phyloP scores from a whole-genome alignment of 2,888 invertebrate genomes.

The Cryptus viduatorius region DNA sequence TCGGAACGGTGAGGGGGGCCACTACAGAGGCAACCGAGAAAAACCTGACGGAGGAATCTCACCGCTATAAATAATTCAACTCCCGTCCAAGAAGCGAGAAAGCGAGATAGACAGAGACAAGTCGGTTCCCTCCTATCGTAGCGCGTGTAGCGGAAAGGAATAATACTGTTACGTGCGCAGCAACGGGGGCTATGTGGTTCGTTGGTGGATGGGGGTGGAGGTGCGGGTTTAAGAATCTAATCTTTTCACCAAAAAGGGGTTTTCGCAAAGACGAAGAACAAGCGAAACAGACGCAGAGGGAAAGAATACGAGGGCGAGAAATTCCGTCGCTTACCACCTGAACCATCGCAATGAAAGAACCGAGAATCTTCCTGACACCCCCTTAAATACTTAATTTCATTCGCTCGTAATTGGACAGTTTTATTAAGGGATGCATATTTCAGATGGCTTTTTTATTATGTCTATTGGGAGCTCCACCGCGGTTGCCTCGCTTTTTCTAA shows the following conservation, averaged over 20 bases:
- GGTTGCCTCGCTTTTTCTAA: slow-evolving; percentile 51
- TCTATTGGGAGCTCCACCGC: slow-evolving; percentile 80
- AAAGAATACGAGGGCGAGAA: slow-evolving; percentile 37
- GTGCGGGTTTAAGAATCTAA: slow-evolving; percentile 76
- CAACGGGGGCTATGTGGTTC: slow-evolving; percentile 8
- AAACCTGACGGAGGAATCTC: slow-evolving; percentile 73
- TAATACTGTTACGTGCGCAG: slow-evolving; percentile 25
- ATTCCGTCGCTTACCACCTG: slow-evolving; percentile 64
- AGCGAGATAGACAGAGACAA: slow-evolving; percentile 44
- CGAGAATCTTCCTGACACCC: slow-evolving; percentile 77
- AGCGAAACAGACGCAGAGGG: slow-evolving; percentile 32
- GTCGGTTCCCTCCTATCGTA: slow-evolving; percentile 24
- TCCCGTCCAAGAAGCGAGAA: slow-evolving; percentile 65
- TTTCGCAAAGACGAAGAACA: slow-evolving; percentile 63
- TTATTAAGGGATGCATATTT: slow-evolving; percentile 85
- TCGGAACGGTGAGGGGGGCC: slow-evolving; percentile 33
- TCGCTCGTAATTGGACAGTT: slow-evolving; percentile 84
- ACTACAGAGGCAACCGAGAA: slow-evolving; percentile 40
- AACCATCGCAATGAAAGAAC: slow-evolving; percentile 50
- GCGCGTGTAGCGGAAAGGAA: slow-evolving; percentile 4
- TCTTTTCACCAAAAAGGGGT: slow-evolving; percentile 76
- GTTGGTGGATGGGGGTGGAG: slow-evolving; percentile 33
- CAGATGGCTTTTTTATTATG: slow-evolving; percentile 84
- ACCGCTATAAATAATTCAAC: slow-evolving; percentile 81
- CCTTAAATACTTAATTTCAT: slow-evolving; percentile 84